phyloP scores from a whole-genome alignment of 2,113 vertebrate genomes.

The Brachyhypopomus occidentalis region DNA sequence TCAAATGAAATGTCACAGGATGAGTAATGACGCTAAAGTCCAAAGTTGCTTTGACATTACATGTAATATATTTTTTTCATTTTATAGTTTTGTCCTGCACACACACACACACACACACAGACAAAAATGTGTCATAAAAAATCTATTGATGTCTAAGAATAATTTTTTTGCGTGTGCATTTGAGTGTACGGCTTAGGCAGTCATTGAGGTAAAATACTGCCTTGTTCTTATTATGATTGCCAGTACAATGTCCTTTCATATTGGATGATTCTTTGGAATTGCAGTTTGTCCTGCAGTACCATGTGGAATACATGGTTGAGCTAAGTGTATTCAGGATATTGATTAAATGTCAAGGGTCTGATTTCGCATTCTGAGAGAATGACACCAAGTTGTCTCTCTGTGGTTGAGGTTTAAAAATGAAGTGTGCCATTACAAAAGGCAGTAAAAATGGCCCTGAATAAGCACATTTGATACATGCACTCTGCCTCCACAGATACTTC shows the following conservation, averaged over 20 bases:
- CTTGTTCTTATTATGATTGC: conserved; percentile 20
- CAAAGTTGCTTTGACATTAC: conserved; percentile 5
- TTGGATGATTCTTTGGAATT: conserved; percentile 40
- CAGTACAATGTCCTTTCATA: conserved; percentile 30
- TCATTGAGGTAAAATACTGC: conserved; percentile 4
- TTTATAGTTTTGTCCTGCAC: too few relatives aligned
- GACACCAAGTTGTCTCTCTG: conserved; percentile 4
- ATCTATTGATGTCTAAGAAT: conserved; percentile 8
- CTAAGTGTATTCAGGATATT: conserved; percentile 27
- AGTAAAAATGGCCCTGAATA: not conserved
- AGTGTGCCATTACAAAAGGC: not conserved
- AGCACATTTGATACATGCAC: not conserved
- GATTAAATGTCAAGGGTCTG: conserved; percentile 39
- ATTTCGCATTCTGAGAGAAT: conserved; percentile 23
- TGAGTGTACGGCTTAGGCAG: conserved; percentile 1
- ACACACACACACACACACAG: too few relatives aligned
- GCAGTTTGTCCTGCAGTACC: conserved; percentile 29
- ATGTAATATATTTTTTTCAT: too few relatives aligned
- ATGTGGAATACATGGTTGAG: conserved; percentile 26
- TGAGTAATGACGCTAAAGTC: conserved; percentile 25
- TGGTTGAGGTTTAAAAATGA: not conserved
- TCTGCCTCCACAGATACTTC: not conserved
- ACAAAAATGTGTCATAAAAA: not conserved
- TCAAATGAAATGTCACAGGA: conserved; percentile 33
- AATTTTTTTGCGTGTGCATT: not conserved